Evolutionary conservation across 92 coral and sea anemone genomes (phyloP), one percentile per base, ranked within the genome.

Genomic region (Epizoanthus scotinus): DNA sequence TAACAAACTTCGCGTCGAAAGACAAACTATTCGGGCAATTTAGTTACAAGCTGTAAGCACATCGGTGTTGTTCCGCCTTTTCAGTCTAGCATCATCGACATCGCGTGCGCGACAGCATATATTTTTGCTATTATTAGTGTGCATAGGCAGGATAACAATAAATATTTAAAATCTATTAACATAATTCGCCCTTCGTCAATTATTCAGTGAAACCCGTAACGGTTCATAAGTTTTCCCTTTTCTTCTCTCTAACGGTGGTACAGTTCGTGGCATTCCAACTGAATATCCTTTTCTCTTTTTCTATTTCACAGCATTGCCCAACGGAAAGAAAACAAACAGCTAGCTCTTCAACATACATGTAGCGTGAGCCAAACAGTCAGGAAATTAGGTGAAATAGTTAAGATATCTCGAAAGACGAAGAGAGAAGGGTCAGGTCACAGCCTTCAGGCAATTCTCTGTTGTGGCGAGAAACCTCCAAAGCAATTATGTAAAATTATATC

Each of bases 121-220:
- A 27, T 71, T 71, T 71, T 22, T 21, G 14, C 25, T 29, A 34
- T 34, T 19, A 18, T 38, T 71, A 50, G 53, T 17, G 78, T 28
- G 7, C 28, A 24, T 17, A 71, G 78, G 78, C 63, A 63, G 78
- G 62, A 60, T 50, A 53, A 71, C 78, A 71, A 71, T 71, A 27
- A 52, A 52, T 34, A 22, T 49, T 50, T 40, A 18, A 71, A 71
- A 49, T 71, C 77, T 62, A 71, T 71, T 71, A 71, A 53, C 78
- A 52, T 70, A 42, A 47, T 49, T 53, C 49, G 53, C 31, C 36
- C 8, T 17, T 12, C 28, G 56, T 15, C 22, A 64, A 38, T 71
- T 40, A 49, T 53, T n/a, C n/a, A n/a, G n/a, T 27, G 27, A 52
- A 5, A 24, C 19, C 12, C 60, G 57, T 52, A 53, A 71, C 15